Conservation (phyloP, 2,797 vertebrate species). For the Microctenopoma stevenorrisi region DNA sequence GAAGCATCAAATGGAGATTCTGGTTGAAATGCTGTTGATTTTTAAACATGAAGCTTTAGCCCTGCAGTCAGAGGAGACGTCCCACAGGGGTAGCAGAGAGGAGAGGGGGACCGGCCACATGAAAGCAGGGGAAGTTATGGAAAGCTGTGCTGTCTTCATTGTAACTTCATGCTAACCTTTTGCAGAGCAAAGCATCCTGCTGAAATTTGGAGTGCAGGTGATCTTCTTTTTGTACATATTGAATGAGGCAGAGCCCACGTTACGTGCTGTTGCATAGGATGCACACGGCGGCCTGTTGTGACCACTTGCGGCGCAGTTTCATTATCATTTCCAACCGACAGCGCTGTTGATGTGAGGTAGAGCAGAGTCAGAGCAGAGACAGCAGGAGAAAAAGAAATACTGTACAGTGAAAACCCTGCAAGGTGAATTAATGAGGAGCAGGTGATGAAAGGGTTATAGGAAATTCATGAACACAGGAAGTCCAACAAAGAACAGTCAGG, state of each 20-base stretch:
- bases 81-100: slow-evolving; percentile 7
- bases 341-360: slow-evolving; percentile 7
- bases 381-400: slow-evolving; percentile 2
- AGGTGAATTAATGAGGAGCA: slow-evolving; percentile 63
- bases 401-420: slow-evolving; percentile 24
- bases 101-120: slow-evolving; percentile 12
- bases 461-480: slow-evolving; percentile 25
- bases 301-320: slow-evolving; percentile 15
- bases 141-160: neutral
- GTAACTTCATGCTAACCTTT: slow-evolving; percentile 13
- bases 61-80: slow-evolving; percentile 12
- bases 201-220: slow-evolving; percentile 1
- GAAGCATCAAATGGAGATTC: slow-evolving; percentile 20
- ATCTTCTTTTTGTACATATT: neutral
- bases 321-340: slow-evolving; percentile 30
- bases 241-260: slow-evolving; percentile 9
- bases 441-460: slow-evolving; percentile 67
- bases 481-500: slow-evolving; percentile 54
- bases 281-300: slow-evolving; percentile 1
- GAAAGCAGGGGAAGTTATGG: slow-evolving; percentile 33
- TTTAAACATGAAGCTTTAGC: slow-evolving; percentile 34
- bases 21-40: slow-evolving; percentile 23
- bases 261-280: neutral
- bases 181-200: slow-evolving; percentile 14
- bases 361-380: neutral